Percentiles rank a stretch among this genome's conserved stretches.
Evolutionary conservation across 2,888 invertebrate genomes (phyloP).

Genomic region (Drosophila mercatorum): DNA sequence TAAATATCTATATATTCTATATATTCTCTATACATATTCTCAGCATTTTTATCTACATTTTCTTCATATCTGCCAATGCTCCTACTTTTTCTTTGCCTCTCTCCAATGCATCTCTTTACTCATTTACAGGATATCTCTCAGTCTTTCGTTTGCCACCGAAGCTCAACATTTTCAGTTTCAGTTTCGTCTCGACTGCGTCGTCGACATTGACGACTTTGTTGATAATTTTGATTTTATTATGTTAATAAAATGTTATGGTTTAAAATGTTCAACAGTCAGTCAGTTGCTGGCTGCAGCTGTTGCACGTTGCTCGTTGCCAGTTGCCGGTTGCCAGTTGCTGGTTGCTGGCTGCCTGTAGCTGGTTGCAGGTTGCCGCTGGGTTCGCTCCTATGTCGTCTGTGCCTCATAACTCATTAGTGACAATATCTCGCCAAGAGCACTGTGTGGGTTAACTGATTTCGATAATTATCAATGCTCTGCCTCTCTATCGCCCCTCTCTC

Average conservation of each 20-base stretch:
- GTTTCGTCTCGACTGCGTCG: slow-evolving; percentile 47
- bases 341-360: slow-evolving; percentile 9
- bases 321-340: slow-evolving; percentile 11
- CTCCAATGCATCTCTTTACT: neutral
- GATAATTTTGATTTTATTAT: slow-evolving; percentile 84
- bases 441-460: slow-evolving; percentile 79
- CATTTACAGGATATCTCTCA: neutral
- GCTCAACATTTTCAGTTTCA: slow-evolving; percentile 43
- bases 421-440: slow-evolving; percentile 66
- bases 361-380: slow-evolving; percentile 51
- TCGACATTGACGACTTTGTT: slow-evolving; percentile 81
- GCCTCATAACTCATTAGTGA: slow-evolving; percentile 82
- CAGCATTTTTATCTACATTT: too few species aligned
- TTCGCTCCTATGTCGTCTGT: slow-evolving; percentile 69
- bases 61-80: too few species aligned
- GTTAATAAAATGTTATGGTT: slow-evolving; percentile 84
- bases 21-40: too few species aligned
- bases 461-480: slow-evolving; percentile 64
- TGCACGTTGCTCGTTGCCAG: slow-evolving; percentile 32
- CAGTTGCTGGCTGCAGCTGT: slow-evolving; percentile 46
- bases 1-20: too few species aligned
- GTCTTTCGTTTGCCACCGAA: neutral
- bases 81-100: too few species aligned
- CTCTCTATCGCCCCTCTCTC: slow-evolving; percentile 4
- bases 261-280: slow-evolving; percentile 76